These are phyloP conservation scores for Drosophila ogumai DNA, from an alignment of 1,140 invertebrate genomes.

Conservation along the genomic window DNA sequence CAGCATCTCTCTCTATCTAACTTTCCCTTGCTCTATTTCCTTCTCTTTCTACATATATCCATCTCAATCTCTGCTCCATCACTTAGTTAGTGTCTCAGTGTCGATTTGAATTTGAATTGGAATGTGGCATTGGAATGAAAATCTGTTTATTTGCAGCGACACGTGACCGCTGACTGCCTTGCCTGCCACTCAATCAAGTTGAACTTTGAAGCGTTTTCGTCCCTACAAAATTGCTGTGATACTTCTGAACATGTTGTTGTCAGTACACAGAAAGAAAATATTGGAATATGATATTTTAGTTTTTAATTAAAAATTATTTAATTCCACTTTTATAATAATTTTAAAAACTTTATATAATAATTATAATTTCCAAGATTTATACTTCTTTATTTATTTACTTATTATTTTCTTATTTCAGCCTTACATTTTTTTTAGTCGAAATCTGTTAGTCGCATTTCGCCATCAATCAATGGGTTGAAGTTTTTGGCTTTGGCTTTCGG, in stretches of 20 bases:
- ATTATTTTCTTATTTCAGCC: not conserved
- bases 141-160: constrained; percentile 51
- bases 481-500: constrained; percentile 36
- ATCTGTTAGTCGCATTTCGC: constrained; percentile 14
- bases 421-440: not conserved
- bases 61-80: constrained; percentile 3
- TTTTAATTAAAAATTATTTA: too few relatives aligned
- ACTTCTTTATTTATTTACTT: not conserved
- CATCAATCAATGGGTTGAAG: constrained; percentile 67
- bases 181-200: constrained; percentile 51
- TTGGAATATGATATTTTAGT: too few relatives aligned
- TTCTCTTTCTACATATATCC: not conserved
- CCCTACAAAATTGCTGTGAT: constrained; percentile 8
- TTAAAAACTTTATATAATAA: too few relatives aligned
- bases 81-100: constrained; percentile 32
- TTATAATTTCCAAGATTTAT: too few relatives aligned
- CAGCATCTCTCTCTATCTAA: not conserved
- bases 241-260: not conserved
- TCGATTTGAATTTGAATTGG: constrained; percentile 39
- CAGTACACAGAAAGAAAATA: not conserved
- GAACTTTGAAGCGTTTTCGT: constrained; percentile 41
- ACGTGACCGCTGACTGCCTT: constrained; percentile 31
- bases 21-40: too few relatives aligned
- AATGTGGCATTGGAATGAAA: constrained; percentile 39
- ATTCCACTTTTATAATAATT: too few relatives aligned